Evolutionary conservation across 2,113 vertebrate species (phyloP).

Genomic region (Thomomys bottae): DNA sequence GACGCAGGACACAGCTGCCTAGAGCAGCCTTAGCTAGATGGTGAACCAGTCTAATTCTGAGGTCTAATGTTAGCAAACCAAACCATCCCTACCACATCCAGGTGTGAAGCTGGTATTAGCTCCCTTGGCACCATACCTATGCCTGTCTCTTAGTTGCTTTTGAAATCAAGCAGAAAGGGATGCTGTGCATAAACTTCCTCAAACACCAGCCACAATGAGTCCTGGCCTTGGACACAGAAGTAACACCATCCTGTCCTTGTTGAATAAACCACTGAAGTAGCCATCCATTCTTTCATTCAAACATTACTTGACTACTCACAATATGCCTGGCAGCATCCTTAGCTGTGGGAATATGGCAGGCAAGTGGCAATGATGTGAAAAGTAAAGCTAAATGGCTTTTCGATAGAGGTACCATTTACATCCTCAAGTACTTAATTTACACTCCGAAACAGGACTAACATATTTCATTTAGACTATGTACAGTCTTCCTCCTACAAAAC

Average conservation of each 20-base stretch:
- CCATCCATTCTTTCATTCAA: background rate
- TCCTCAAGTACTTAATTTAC: background rate
- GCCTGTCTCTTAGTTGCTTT: background rate
- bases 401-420: too few relatives aligned
- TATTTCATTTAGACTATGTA: conserved; percentile 22
- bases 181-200: background rate
- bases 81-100: background rate
- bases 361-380: too few relatives aligned
- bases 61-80: background rate
- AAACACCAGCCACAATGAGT: background rate
- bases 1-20: background rate
- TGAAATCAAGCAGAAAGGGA: background rate
- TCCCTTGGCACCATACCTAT: background rate
- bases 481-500: background rate
- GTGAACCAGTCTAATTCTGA: background rate
- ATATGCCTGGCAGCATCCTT: background rate
- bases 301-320: background rate
- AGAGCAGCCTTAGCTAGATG: background rate
- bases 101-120: background rate
- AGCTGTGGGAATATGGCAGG: background rate
- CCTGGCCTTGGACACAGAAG: background rate
- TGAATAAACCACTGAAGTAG: background rate
- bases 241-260: background rate
- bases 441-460: background rate
- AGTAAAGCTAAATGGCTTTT: background rate